These are phyloP conservation scores for Drosophila sulfurigaster DNA, from an alignment of 1,140 invertebrate species.

Conservation along the genomic window DNA sequence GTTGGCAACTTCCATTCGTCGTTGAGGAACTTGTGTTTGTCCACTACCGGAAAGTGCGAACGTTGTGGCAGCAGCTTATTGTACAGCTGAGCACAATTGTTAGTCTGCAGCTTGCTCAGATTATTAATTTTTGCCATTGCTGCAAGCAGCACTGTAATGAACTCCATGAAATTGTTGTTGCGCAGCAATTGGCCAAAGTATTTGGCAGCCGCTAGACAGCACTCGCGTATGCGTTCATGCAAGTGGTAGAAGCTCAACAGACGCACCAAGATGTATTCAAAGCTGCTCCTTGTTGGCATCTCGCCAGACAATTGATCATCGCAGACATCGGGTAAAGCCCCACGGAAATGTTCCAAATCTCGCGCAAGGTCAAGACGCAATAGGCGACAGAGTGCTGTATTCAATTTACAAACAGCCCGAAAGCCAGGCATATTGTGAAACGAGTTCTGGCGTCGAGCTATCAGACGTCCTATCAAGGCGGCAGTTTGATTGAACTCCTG, in stretches of 20 bases:
- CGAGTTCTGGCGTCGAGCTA: conserved; percentile 77
- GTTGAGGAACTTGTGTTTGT: conserved; percentile 56
- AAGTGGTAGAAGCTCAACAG: conserved; percentile 58
- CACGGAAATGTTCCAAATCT: conserved; percentile 64
- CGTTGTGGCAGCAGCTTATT: conserved; percentile 53
- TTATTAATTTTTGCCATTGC: conserved; percentile 72
- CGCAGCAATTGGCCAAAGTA: conserved; percentile 73
- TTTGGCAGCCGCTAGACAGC: conserved; percentile 59
- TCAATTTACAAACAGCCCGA: conserved; percentile 65
- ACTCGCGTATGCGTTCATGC: conserved; percentile 66
- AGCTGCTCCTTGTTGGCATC: conserved; percentile 67
- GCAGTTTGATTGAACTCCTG: conserved; percentile 67
- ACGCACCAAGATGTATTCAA: conserved; percentile 70
- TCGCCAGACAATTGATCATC: conserved; percentile 45
- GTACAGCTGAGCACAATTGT: conserved; percentile 60
- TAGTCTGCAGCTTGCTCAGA: conserved; percentile 51
- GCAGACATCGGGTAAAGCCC: conserved; percentile 68
- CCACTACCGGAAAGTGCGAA: conserved; percentile 50
- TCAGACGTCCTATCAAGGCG: conserved; percentile 69
- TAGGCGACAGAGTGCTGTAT: conserved; percentile 69
- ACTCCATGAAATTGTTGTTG: conserved; percentile 73
- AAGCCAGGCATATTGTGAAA: conserved; percentile 74
- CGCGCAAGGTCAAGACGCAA: conserved; percentile 67
- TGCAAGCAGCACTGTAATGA: conserved; percentile 61
- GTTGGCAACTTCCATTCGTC: conserved; percentile 42